Evolutionary conservation across 92 coral and sea anemone genomes (phyloP).

Genomic region (Heteractis magnifica): DNA sequence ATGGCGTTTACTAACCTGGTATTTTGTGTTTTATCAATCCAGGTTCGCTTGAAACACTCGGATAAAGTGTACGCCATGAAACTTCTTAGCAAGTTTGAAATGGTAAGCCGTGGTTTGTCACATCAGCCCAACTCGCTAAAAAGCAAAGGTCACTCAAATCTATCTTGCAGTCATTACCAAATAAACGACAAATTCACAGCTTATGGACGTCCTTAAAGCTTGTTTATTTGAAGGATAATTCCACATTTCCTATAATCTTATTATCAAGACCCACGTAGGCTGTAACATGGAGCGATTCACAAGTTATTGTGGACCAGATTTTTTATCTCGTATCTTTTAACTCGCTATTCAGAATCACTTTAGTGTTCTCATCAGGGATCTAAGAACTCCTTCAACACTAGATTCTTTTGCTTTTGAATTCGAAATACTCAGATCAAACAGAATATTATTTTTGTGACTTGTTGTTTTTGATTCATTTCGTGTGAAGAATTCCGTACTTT

Average conservation of each 20-base stretch:
- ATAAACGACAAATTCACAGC: constrained; percentile 31
- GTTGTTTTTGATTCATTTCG: background rate
- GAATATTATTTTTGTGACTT: background rate
- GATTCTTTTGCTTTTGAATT: constrained; percentile 1
- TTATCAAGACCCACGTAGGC: background rate
- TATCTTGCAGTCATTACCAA: constrained; percentile 32
- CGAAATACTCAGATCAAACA: background rate
- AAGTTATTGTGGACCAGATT: constrained; percentile 5
- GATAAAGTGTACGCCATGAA: constrained; percentile 95
- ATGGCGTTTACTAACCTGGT: background rate
- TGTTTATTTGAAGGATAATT: constrained; percentile 11
- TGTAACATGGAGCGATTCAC: background rate
- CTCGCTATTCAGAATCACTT: constrained; percentile 1
- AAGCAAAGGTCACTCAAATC: constrained; percentile 35
- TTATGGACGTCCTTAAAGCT: constrained; percentile 12
- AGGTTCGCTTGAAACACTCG: constrained; percentile 81
- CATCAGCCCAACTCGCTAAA: constrained; percentile 14
- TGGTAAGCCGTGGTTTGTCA: constrained; percentile 62
- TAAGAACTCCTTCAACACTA: constrained; percentile 3
- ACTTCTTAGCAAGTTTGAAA: constrained; percentile 95
- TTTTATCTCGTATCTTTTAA: constrained; percentile 2
- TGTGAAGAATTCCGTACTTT: background rate
- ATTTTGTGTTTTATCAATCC: constrained; percentile 11
- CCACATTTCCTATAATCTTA: background rate
- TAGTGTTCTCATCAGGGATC: constrained; percentile 16